Base-by-base conservation (phyloP, 2,797 vertebrate genomes). In the Tapirus indicus region DNA sequence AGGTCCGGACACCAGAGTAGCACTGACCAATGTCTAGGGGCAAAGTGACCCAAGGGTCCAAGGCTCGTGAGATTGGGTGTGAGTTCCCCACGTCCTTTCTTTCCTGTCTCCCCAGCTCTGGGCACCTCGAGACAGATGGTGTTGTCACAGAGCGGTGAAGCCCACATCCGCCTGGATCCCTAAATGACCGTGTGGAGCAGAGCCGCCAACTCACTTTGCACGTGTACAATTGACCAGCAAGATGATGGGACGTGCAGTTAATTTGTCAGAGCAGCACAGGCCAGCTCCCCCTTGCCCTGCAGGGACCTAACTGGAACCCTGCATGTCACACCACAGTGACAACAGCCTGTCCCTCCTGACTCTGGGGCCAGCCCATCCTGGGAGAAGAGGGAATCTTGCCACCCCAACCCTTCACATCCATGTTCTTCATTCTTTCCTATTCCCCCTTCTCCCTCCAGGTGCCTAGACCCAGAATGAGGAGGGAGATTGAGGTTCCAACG, bases 171-270 rank as follows among this genome's bases (percentile, higher is more conserved):
- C 84, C 25, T 13, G 27, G 25, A 21, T 6, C 32, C 47, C 38
- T 16, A 8, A 7, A 0, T 3, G 62, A 25, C 49, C 0, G 0
- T 4, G 16, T 27, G 62, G 77, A 23, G 9, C 54, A 41, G 18
- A 60, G n/a, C 29, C 2, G 29, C 56, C 35, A 1, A 6, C n/a
- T 35, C 29, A 25, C 27, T 3, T 4, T 17, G 23, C 60, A 17
- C 38, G 2, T 3, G 14, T 17, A 32, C 17, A 71, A 17, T 21
- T 16, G 52, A 79, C 68, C 12, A 8, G 4, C 3, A 2, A 35
- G 10, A 27, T 16, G 9, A 11, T 14, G 25, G 29, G 78, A 18
- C 77, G 9, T 1, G 49, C 38, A 32, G 56, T 14, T 66, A 18
- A 20, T 27, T 6, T 38, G 11, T n/a, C 18, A 3, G 1, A 38